Evolutionary conservation across 2,797 vertebrate genomes (phyloP), one percentile per base, ranked within the genome.

Genomic region (Cuculus canorus): DNA sequence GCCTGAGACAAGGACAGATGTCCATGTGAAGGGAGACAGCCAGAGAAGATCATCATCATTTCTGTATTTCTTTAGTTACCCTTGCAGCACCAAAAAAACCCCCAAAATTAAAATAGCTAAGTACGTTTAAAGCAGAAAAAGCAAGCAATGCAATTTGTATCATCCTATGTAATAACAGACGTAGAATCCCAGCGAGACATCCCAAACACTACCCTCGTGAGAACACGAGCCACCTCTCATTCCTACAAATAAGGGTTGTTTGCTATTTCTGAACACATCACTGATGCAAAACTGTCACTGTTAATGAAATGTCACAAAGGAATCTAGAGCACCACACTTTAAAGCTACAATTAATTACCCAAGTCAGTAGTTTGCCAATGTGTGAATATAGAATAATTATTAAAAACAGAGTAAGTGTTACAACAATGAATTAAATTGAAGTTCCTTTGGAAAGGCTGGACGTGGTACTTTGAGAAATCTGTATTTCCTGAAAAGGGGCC

Each of bases 41-140:
- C 21, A 41, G 28, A 32, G 19, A 35, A 6, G 7, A 13, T 2
- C 2, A 1, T 10, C 16, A 9, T 7, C 6, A 5, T 1, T 61
- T 63, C 8, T 59, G 22, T 33, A 33, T 9, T 57, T 33, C 63
- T 69, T 63, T 15, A 69, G 33, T 17, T 45, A 59, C 28, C 11
- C 24, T 16, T 32, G 23, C 25, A 56, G n/a, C 28, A 54, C 16
- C 16, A 50, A 27, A 32, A 6, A 25, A 5, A 39, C 43, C 27
- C 3, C 8, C 32, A 32, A 23, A 16, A 3, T 14, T 52, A 21
- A 21, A 64, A 35, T 6, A 30, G 28, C 19, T 8, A 23, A 10
- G 11, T 6, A 37, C 35, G 6, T 53, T 66, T 41, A 79, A 61
- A 4, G 5, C 9, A 43, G 27, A 53, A 59, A 61, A 82, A 48